These are phyloP conservation scores for Columbina picui DNA, from an alignment of 2,113 vertebrate species.

Conservation along the genomic window DNA sequence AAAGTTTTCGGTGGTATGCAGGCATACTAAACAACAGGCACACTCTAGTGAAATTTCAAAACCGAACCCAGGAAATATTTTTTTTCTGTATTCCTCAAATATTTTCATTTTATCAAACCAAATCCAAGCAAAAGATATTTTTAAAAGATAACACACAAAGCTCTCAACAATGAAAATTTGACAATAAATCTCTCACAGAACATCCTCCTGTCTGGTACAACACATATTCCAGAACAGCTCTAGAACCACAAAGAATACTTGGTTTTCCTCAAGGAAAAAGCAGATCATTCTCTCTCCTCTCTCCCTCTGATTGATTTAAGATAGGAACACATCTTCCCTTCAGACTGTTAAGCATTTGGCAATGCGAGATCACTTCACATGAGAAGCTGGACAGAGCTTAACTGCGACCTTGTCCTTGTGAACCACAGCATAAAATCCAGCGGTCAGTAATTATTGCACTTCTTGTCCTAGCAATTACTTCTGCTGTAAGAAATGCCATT, in stretches of 20 bases:
- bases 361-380: background rate
- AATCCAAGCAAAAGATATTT: background rate
- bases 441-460: background rate
- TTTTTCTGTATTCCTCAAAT: background rate
- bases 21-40: background rate
- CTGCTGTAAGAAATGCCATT: background rate
- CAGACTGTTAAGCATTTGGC: background rate
- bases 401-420: background rate
- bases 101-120: background rate
- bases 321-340: background rate
- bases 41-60: background rate
- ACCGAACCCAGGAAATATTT: background rate
- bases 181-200: background rate
- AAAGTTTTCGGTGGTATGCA: background rate
- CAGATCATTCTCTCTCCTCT: background rate
- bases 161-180: accelerated
- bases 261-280: background rate
- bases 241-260: background rate
- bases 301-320: background rate
- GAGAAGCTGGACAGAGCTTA: background rate
- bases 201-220: background rate
- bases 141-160: background rate
- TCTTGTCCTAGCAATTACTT: background rate
- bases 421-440: background rate
- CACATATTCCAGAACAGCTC: background rate